These are phyloP conservation scores for Xanthostigma xanthostigma DNA, from an alignment of 2,888 invertebrate species.

Conservation along the genomic window DNA sequence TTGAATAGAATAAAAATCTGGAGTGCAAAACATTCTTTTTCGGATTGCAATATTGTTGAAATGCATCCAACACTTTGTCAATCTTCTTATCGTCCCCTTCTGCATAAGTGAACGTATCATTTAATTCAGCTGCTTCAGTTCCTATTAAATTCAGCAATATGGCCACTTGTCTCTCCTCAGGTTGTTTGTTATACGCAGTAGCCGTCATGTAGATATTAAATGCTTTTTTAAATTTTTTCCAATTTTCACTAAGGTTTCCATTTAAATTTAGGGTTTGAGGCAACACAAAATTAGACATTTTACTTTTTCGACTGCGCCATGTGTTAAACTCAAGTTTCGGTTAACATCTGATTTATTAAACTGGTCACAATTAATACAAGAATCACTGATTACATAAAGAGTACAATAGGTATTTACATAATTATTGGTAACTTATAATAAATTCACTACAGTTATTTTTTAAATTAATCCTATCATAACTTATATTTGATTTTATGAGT, in stretches of 20 bases:
- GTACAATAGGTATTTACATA: too few relatives aligned
- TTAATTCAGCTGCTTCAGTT: conserved; percentile 9
- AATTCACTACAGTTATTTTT: too few relatives aligned
- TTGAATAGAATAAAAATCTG: conserved; percentile 12
- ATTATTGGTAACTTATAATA: too few relatives aligned
- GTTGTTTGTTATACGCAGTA: too few relatives aligned
- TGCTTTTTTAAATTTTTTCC: conserved; percentile 7
- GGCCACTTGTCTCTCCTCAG: conserved; percentile 6
- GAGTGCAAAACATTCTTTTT: conserved; percentile 19
- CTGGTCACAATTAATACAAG: too few relatives aligned
- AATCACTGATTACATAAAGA: too few relatives aligned
- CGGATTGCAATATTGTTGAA: conserved; percentile 16
- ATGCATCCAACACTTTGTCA: conserved; percentile 7
- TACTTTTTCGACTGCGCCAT: too few relatives aligned
- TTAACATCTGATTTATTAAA: too few relatives aligned
- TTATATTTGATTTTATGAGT: too few relatives aligned
- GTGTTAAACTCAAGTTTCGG: too few relatives aligned
- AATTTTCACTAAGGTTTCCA: conserved; percentile 10
- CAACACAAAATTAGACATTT: too few relatives aligned
- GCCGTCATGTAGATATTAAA: conserved; percentile 8
- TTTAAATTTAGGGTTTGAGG: conserved; percentile 1
- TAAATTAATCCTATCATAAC: too few relatives aligned
- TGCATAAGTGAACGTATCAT: conserved; percentile 8
- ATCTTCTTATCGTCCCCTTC: conserved; percentile 7
- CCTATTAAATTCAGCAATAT: conserved; percentile 9